These are phyloP conservation scores for Camelus dromedarius DNA, from an alignment of 2,113 vertebrate species.

Conservation along the genomic window DNA sequence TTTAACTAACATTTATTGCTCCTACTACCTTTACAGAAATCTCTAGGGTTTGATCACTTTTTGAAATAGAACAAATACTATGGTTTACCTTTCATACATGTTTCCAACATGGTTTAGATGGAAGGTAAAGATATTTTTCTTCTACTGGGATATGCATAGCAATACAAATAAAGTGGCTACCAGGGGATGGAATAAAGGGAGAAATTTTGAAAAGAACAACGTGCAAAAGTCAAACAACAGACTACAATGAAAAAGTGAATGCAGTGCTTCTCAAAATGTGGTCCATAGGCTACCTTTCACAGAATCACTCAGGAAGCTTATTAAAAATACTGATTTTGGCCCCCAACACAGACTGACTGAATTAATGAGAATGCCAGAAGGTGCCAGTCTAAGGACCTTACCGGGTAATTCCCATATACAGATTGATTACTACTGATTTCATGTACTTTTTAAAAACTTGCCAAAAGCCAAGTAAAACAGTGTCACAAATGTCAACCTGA, in stretches of 20 bases:
- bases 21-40: not conserved
- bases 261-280: not conserved
- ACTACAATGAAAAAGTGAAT: not conserved
- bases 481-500: not conserved
- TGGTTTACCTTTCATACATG: not conserved
- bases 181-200: not conserved
- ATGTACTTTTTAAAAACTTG: not conserved
- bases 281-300: not conserved
- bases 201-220: not conserved
- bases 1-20: not conserved
- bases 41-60: not conserved
- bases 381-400: not conserved
- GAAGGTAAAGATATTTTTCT: not conserved
- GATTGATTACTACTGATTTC: not conserved
- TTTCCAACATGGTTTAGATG: not conserved
- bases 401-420: not conserved
- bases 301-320: not conserved
- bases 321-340: not conserved
- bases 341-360: not conserved
- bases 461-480: not conserved
- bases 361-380: not conserved
- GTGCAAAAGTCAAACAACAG: not conserved
- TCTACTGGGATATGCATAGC: not conserved
- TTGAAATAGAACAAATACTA: not conserved
- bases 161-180: not conserved